A percentile compares a stretch with the other conserved stretches of the same genome.
Conservation (phyloP, 1,140 invertebrate genomes). For the Listronotus bonariensis region DNA sequence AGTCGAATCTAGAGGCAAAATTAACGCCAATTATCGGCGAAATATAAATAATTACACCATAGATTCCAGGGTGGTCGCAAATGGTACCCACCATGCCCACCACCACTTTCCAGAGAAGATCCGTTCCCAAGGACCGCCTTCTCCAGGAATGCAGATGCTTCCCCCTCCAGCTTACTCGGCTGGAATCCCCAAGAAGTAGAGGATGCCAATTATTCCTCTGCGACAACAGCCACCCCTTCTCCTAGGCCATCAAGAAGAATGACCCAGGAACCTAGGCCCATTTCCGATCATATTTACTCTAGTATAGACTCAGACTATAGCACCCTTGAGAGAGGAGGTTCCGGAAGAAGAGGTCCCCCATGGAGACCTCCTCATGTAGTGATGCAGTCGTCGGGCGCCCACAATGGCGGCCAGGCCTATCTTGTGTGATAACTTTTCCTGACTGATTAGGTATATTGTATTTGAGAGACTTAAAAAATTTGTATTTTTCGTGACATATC, state of each 20-base stretch:
- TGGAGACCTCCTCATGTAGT: constrained; percentile 55
- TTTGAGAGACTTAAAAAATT: constrained; percentile 45
- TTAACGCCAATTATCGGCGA: constrained; percentile 69
- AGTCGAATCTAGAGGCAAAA: constrained; percentile 64
- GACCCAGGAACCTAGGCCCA: constrained; percentile 67
- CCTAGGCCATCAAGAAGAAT: constrained; percentile 63
- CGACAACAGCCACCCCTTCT: constrained; percentile 66
- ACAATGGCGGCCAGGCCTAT: constrained; percentile 62
- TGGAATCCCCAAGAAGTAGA: constrained; percentile 59
- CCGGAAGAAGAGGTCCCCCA: constrained; percentile 53
- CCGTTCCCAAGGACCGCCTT: constrained; percentile 55
- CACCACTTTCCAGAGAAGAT: constrained; percentile 58
- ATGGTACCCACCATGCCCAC: constrained; percentile 60
- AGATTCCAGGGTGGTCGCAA: constrained; percentile 65
- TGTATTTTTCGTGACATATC: constrained; percentile 32
- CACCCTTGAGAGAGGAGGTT: constrained; percentile 61
- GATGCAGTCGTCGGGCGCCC: constrained; percentile 49
- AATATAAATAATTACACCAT: constrained; percentile 80
- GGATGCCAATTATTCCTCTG: constrained; percentile 66
- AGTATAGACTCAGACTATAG: constrained; percentile 85
- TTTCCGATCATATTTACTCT: constrained; percentile 85
- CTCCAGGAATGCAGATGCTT: constrained; percentile 56
- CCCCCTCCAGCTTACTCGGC: constrained; percentile 62
- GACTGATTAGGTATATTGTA: constrained; percentile 54
- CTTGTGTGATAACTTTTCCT: constrained; percentile 60